Conservation (phyloP, 2,113 vertebrate genomes). For the Dicerorhinus sumatrensis region DNA sequence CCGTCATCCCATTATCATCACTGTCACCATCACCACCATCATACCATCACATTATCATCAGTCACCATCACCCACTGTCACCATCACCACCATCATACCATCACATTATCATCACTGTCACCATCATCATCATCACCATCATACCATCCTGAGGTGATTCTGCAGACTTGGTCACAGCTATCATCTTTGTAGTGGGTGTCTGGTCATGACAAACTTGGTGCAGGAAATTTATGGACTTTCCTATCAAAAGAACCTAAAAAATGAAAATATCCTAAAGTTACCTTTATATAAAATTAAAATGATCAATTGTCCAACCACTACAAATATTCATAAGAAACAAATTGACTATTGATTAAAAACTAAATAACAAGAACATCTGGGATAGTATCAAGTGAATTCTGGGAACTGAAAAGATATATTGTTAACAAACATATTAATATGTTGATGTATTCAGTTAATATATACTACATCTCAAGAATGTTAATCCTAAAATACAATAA, state of each 20-base stretch:
- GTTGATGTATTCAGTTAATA: accelerated
- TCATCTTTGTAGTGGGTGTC: conserved; percentile 94
- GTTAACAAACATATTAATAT: background rate
- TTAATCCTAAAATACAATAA: background rate
- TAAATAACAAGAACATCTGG: background rate
- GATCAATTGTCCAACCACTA: background rate
- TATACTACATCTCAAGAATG: background rate
- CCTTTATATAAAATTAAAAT: background rate
- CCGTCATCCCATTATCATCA: background rate
- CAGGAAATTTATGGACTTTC: conserved; percentile 99
- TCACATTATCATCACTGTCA: no score
- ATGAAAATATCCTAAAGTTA: background rate
- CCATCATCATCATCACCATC: background rate
- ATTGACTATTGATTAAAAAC: background rate
- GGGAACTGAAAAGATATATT: background rate
- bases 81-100: no score
- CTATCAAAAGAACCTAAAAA: conserved; percentile 95
- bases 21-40: background rate
- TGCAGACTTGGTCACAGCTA: conserved; percentile 90
- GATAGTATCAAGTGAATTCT: background rate
- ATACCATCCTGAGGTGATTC: conserved; percentile 95
- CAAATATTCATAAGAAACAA: background rate
- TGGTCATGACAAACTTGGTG: conserved; percentile 99
- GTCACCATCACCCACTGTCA: no score
- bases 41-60: no score